Conservation (phyloP, 2,113 vertebrate species). For the Ivindomyrus marchei region DNA sequence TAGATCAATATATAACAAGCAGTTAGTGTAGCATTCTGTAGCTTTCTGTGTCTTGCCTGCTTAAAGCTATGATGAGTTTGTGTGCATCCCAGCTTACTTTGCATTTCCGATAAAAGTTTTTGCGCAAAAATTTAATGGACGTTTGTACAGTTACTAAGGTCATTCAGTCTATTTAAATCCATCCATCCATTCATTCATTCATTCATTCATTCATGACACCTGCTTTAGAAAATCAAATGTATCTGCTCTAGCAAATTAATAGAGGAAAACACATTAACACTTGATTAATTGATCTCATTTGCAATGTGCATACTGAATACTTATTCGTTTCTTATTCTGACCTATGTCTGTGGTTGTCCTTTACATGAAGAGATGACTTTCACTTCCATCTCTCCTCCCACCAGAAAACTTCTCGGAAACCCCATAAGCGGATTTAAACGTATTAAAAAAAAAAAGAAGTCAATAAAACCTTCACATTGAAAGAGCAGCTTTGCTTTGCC, state of each 20-base stretch:
- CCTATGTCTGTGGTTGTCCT: constrained; percentile 60
- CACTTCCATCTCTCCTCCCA: constrained; percentile 41
- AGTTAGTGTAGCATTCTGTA: not conserved
- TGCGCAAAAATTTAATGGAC: not conserved
- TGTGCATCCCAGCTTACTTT: not conserved
- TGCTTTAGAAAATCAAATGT: not conserved
- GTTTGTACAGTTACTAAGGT: not conserved
- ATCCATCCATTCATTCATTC: not conserved
- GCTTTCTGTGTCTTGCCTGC: not conserved
- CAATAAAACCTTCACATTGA: constrained; percentile 45
- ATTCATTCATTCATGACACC: constrained; percentile 12
- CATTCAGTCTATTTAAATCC: not conserved
- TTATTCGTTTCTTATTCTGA: constrained; percentile 48
- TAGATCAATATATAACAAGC: not conserved
- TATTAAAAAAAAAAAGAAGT: constrained; percentile 39
- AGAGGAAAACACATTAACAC: constrained; percentile 51
- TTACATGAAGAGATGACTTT: constrained; percentile 55
- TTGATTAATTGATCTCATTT: constrained; percentile 66
- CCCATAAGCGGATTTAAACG: constrained; percentile 65
- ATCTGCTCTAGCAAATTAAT: constrained; percentile 53
- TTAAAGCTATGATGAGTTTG: not conserved
- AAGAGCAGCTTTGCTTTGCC: constrained; percentile 59
- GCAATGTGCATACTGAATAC: constrained; percentile 37
- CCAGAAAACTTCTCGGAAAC: constrained; percentile 34
- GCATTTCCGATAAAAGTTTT: not conserved